Conservation (phyloP, 2,888 invertebrate genomes). For the Phorcus lineatus region DNA sequence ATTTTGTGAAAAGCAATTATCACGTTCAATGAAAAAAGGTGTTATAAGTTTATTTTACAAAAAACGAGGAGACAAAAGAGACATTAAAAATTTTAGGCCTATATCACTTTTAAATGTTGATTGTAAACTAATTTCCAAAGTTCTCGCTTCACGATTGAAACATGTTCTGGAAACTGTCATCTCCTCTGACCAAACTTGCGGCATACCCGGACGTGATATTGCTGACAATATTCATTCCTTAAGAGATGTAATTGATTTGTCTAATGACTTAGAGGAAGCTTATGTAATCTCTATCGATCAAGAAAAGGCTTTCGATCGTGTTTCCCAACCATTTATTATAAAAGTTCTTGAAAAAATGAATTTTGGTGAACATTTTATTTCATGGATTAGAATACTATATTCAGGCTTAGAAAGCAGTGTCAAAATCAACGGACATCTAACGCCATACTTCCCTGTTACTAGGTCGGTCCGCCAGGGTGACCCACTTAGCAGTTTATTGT, state of each 20-base stretch:
- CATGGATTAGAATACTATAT: background rate
- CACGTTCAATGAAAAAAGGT: background rate
- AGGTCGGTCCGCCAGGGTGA: conserved; percentile 6
- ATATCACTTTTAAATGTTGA: background rate
- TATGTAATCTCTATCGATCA: background rate
- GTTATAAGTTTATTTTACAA: background rate
- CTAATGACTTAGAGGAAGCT: background rate
- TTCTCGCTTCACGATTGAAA: background rate
- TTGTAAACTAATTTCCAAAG: background rate
- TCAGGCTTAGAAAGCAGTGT: background rate
- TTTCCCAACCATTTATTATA: background rate
- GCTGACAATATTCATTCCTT: background rate
- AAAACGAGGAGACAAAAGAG: background rate
- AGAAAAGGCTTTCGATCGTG: background rate
- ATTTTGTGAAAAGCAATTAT: background rate
- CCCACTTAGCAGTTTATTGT: background rate
- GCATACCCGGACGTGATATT: background rate
- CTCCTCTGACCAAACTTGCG: background rate
- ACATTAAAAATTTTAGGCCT: background rate
- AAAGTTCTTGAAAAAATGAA: background rate
- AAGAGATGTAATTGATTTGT: background rate
- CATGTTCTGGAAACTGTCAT: background rate
- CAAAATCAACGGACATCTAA: background rate
- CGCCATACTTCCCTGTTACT: background rate
- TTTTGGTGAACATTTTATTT: background rate